These are phyloP conservation scores for rat (Rattus norvegicus) DNA, from an alignment of 2,113 vertebrate species.

Conservation along the genomic window DNA sequence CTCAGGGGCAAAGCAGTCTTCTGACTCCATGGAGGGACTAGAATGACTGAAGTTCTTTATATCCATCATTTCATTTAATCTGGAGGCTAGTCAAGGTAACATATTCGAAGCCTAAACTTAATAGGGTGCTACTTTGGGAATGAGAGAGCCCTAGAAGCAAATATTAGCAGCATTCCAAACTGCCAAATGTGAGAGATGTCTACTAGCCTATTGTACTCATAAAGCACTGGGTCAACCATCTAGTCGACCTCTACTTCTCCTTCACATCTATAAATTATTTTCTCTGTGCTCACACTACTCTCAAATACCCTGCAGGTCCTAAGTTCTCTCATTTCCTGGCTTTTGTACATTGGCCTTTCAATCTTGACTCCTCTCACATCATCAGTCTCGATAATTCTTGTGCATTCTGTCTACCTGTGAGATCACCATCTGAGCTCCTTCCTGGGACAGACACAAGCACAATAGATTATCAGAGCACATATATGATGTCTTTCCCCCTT, in stretches of 20 bases:
- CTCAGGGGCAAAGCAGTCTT: conserved; percentile 4
- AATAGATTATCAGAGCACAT: neutral
- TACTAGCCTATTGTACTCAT: neutral
- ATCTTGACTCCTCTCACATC: neutral
- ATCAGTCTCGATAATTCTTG: neutral
- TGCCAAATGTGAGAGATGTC: neutral
- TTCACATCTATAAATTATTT: neutral
- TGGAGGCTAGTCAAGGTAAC: neutral
- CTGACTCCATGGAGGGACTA: neutral
- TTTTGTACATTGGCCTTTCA: neutral
- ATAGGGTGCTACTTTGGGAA: neutral
- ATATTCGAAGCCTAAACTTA: neutral
- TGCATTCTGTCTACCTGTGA: neutral
- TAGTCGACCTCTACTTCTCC: neutral
- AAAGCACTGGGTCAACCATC: neutral
- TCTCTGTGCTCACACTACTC: conserved; percentile 25
- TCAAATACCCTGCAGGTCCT: neutral
- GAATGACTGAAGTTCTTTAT: neutral
- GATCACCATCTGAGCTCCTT: neutral
- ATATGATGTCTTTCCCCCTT: neutral
- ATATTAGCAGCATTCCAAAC: conserved; percentile 23
- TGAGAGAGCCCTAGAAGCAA: neutral
- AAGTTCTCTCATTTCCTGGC: conserved; percentile 8
- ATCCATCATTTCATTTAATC: conserved; percentile 23
- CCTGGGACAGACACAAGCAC: neutral